Evolutionary conservation across 2,113 vertebrate species (phyloP), one percentile per base, ranked within the genome.

Genomic region (Nycticorax nycticorax): DNA sequence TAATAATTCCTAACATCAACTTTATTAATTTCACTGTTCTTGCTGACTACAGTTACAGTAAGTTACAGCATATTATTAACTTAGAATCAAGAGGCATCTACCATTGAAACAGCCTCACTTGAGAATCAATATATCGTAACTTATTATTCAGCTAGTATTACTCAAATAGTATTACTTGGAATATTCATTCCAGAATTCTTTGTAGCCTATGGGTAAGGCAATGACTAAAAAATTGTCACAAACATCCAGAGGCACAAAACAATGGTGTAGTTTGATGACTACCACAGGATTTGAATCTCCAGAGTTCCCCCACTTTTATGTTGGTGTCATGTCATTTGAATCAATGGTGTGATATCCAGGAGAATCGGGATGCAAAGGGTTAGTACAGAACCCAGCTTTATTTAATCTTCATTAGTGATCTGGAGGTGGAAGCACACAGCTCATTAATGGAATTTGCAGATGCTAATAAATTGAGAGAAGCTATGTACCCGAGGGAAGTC

Each of bases 391-490:
- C 80, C 41, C 79, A 90, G 79, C 60, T 93, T 96, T 92, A 95
- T 96, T 97, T 92, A 94, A 96, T 96, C 93, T 97, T 96, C 90
- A 88, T 96, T 95, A 97, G 63, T 59, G 96, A 90, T 96, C 85
- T 96, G 92, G 75, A 93, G 52, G 92, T 86, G 92, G 85, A 94
- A 96, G 92, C 85, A 94, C 96, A 96, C 78, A 92, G 90, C 96
- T 96, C 95, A 96, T 97, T 97, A 97, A 85, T 3, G 0, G 79
- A 95, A 96, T 95, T 94, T 97, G 78, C 85, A 96, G 75, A 96
- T 96, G 93, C n/a, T 95, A 96, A 96, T 96, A 96, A 96, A 96
- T 94, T 93, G 93, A 96, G 85, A 94, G 72, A 90, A 80, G 50
- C 81, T 94, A 90, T 77, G 32, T 86, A 94, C 95, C 75, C 5